A percentile compares a stretch with the other conserved stretches of the same genome.
Evolutionary conservation across 2,113 vertebrate species (phyloP).

Genomic region (Hippocampus barbouri): DNA sequence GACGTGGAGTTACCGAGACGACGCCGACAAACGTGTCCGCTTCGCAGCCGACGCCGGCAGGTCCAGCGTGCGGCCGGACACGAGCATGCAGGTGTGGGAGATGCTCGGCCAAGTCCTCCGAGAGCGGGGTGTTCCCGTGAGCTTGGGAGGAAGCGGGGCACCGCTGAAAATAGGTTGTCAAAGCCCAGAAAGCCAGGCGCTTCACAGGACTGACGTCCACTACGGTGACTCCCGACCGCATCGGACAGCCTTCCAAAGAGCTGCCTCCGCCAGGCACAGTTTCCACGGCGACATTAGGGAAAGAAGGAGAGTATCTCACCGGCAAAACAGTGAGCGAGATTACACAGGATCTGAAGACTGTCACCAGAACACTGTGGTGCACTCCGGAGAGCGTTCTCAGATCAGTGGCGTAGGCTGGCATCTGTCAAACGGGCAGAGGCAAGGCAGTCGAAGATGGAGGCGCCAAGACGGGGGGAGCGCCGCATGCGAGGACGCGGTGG

Average conservation of each 20-base stretch:
- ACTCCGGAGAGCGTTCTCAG: constrained; percentile 24
- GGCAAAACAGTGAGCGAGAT: constrained; percentile 44
- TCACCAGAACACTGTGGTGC: constrained; percentile 9
- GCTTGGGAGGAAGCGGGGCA: constrained; percentile 32
- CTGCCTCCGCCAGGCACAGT: constrained; percentile 59
- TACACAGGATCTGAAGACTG: constrained; percentile 35
- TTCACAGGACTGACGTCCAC: constrained; percentile 53
- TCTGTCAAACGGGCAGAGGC: constrained; percentile 17
- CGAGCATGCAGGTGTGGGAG: constrained; percentile 44
- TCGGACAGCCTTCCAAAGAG: constrained; percentile 58
- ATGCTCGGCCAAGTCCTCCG: constrained; percentile 55
- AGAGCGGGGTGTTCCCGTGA: constrained; percentile 65
- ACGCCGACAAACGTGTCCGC: constrained; percentile 60
- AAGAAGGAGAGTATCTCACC: constrained; percentile 37
- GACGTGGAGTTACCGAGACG: constrained; percentile 57
- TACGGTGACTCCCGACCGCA: constrained; percentile 45
- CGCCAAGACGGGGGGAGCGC: constrained; percentile 18
- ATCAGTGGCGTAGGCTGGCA: constrained; percentile 24
- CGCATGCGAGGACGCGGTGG: constrained; percentile 1
- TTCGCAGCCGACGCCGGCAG: constrained; percentile 53
- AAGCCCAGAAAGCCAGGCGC: constrained; percentile 50
- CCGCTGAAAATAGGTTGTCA: constrained; percentile 52
- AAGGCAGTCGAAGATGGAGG: constrained; percentile 29
- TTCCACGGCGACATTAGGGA: constrained; percentile 65
- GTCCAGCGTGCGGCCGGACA: constrained; percentile 11